Evolutionary conservation across 2,113 vertebrate species (phyloP).

Genomic region (Stegostoma tigrinum): DNA sequence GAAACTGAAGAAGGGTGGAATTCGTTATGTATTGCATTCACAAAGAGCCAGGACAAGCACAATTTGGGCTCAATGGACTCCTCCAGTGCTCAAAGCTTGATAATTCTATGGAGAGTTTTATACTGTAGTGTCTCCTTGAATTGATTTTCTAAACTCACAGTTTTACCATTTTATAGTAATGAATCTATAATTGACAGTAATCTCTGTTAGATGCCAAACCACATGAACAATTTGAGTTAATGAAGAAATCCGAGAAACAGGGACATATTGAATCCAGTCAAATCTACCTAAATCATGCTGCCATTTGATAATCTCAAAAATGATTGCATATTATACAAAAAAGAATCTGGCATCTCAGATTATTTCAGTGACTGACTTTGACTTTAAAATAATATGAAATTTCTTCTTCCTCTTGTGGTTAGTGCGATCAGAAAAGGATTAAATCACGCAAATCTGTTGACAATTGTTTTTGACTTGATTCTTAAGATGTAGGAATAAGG

Average conservation of each 20-base stretch:
- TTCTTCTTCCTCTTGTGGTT: neutral
- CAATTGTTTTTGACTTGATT: neutral
- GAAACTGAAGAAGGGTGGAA: neutral
- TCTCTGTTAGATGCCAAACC: neutral
- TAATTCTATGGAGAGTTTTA: neutral
- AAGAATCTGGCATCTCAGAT: neutral
- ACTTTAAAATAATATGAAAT: neutral
- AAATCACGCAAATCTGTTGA: neutral
- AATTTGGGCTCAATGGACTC: neutral
- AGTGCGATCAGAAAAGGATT: neutral
- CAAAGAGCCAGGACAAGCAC: neutral
- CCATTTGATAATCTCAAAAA: neutral
- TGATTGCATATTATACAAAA: neutral
- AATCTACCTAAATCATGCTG: neutral
- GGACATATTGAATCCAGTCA: neutral
- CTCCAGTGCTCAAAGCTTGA: neutral
- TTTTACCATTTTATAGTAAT: neutral
- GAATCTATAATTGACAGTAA: neutral
- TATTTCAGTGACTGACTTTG: neutral
- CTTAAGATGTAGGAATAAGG: neutral
- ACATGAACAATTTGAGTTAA: neutral
- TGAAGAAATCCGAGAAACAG: neutral
- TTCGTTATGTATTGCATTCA: neutral
- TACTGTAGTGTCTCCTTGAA: neutral
- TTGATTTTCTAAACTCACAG: neutral